phyloP scores from a whole-genome alignment of 2,797 vertebrate genomes.

The Alcedo quadribrachys region DNA sequence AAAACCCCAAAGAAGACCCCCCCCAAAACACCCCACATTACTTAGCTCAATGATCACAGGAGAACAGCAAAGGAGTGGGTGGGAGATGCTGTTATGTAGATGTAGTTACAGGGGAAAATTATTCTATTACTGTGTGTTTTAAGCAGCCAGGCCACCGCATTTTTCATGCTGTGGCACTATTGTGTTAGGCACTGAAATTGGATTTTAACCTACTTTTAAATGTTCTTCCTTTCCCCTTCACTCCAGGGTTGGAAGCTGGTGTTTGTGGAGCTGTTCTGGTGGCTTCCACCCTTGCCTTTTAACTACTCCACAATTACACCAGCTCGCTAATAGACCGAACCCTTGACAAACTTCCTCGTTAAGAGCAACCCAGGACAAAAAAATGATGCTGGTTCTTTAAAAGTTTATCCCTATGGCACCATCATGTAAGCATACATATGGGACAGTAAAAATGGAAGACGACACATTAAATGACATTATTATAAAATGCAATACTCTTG shows the following conservation, averaged over 20 bases:
- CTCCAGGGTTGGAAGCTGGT: not conserved
- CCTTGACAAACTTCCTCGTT: constrained; percentile 71
- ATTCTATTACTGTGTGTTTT: not conserved
- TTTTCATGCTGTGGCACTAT: constrained; percentile 11
- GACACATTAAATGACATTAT: constrained; percentile 99
- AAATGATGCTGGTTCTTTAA: constrained; percentile 87
- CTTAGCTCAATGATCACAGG: constrained; percentile 29
- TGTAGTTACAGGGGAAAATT: not conserved
- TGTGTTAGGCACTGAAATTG: constrained; percentile 29
- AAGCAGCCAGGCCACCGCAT: not conserved
- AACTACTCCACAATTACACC: constrained; percentile 62
- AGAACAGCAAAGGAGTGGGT: not conserved
- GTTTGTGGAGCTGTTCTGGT: not conserved
- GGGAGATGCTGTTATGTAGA: constrained; percentile 3
- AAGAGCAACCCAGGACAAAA: constrained; percentile 73
- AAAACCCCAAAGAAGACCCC: not conserved
- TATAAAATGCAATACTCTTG: constrained; percentile 99
- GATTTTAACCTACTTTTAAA: constrained; percentile 62
- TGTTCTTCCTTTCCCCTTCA: constrained; percentile 33
- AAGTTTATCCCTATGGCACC: constrained; percentile 96
- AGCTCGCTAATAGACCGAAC: constrained; percentile 68
- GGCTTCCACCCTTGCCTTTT: not conserved
- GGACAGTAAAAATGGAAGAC: constrained; percentile 99
- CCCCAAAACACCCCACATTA: too few species aligned
- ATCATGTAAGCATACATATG: constrained; percentile 99